Base-by-base conservation (phyloP, 2,797 vertebrate species). In the Aeoliscus strigatus region DNA sequence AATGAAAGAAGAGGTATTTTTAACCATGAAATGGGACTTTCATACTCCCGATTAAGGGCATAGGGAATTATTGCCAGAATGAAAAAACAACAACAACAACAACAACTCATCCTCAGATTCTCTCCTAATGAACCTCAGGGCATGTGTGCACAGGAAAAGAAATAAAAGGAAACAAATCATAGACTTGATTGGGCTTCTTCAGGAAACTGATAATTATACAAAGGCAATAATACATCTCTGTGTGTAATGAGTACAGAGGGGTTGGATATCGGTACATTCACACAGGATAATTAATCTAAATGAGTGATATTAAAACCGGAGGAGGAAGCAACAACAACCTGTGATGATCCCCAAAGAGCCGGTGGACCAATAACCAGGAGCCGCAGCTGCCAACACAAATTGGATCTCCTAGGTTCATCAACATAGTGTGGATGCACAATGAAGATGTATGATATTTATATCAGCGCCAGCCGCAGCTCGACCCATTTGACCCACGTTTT, bases 291-390 rank as follows among this genome's bases (percentile, higher is more conserved):
- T 79, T 74, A 48, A 73, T 74, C 74, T 51, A 60, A 74, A 82
- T 65, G 60, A 79, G 72, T n/a, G 29, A 79, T 75, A 75, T 77
- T 73, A 77, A 69, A 82, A 51, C 42, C 27, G 65, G 66, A 64
- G 67, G 73, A n/a, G 33, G 50, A 34, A 39, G 41, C 47, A 56
- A 48, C 61, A 71, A 39, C 43, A 54, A 46, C 41, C n/a, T n/a
- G 63, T 33, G 59, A 45, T 33, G 39, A 72, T 56, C 50, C 41
- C 44, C 27, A 5, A 9, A 33, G 33, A 63, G 39, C 45, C 39
- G 28, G 37, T 26, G 31, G 35, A 53, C 42, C 34, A 36, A 46
- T 27, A 60, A 66, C 45, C 33, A 50, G 55, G 45, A 50, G 58
- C 35, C 27, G 8, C 46, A 27, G 45, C 23, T 53, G 39, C 54